phyloP scores from a whole-genome alignment of 2,797 vertebrate genomes.

The Myoxocephalus aenaeus region DNA sequence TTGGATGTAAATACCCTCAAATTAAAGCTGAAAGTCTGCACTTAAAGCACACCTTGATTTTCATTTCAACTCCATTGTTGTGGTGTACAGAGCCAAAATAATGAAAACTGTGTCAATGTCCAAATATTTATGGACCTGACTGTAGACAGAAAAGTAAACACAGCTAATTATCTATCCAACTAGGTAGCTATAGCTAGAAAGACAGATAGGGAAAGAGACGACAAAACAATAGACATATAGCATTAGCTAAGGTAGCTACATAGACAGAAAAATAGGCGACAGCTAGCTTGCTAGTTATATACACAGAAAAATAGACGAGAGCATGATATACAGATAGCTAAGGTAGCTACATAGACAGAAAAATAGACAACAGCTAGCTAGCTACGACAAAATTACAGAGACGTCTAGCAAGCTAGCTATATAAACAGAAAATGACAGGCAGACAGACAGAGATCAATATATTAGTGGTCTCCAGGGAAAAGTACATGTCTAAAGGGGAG shows the following conservation, averaged over 20 bases:
- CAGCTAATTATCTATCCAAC: background rate
- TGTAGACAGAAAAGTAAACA: no score
- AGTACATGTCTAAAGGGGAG: slow-evolving; percentile 31
- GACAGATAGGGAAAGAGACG: background rate
- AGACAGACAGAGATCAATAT: background rate
- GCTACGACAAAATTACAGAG: background rate
- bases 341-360: background rate
- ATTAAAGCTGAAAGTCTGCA: no score
- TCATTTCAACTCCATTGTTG: no score
- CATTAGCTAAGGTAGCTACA: background rate
- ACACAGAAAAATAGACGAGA: no score
- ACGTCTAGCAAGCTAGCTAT: background rate
- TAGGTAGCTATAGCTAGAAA: background rate
- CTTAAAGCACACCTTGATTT: no score
- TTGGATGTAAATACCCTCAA: no score
- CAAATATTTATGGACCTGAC: no score
- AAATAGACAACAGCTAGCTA: background rate
- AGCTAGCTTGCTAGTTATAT: background rate
- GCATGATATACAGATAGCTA: background rate
- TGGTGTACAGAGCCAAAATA: no score
- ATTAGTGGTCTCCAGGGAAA: slow-evolving; percentile 45
- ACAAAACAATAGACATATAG: background rate
- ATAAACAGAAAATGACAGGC: background rate
- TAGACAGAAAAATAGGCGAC: no score
- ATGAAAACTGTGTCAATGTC: no score